Conservation (phyloP, 2,888 invertebrate genomes). For the Tenthredo amoena region DNA sequence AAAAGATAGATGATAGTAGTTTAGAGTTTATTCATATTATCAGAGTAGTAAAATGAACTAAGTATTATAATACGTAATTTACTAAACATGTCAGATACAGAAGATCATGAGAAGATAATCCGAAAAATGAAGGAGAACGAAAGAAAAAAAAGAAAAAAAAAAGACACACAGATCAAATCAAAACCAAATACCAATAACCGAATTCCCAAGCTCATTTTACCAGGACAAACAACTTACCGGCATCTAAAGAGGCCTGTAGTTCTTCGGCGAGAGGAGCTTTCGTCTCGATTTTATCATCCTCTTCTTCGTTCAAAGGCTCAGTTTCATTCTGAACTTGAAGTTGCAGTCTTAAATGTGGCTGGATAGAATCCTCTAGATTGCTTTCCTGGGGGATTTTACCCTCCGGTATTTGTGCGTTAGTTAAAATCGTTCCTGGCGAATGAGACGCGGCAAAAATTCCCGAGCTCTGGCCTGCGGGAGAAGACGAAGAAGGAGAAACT, state of each 20-base stretch:
- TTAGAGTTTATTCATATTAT: neutral
- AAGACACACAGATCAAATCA: neutral
- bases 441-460: neutral
- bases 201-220: conserved; percentile 31
- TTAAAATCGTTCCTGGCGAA: neutral
- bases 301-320: conserved; percentile 36
- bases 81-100: neutral
- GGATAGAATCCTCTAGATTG: neutral
- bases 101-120: neutral
- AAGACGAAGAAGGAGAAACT: conserved; percentile 17
- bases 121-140: neutral
- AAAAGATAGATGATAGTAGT: neutral
- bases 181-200: neutral
- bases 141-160: neutral
- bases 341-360: conserved; percentile 11
- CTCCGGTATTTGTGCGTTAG: neutral
- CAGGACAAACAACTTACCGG: conserved; percentile 64
- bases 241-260: conserved; percentile 70
- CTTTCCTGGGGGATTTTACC: neutral
- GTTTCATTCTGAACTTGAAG: conserved; percentile 1
- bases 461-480: neutral
- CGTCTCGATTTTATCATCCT: conserved; percentile 61
- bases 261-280: conserved; percentile 69
- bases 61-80: neutral
- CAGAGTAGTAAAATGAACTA: neutral